phyloP scores from a whole-genome alignment of 2,113 vertebrate species.

The Aplodontia rufa region DNA sequence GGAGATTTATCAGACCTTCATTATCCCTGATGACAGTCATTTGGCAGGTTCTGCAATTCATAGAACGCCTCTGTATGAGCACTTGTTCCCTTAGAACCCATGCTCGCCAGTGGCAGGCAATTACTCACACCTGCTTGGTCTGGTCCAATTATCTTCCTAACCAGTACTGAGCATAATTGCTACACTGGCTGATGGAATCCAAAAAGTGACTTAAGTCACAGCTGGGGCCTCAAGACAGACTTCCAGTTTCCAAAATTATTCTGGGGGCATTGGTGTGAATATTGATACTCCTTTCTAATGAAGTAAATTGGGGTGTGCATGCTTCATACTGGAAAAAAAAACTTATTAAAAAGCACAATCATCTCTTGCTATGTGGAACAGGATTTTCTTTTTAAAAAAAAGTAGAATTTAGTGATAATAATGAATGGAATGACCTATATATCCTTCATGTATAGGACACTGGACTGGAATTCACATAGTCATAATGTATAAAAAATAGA shows the following conservation, averaged over 20 bases:
- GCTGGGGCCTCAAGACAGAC: background rate
- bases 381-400: background rate
- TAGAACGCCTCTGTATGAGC: background rate
- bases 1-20: background rate
- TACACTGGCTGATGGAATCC: background rate
- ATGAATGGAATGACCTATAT: background rate
- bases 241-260: background rate
- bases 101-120: background rate
- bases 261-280: background rate
- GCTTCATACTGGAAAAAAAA: background rate
- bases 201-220: background rate
- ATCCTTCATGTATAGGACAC: background rate
- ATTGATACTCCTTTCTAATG: slow-evolving; percentile 10
- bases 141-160: background rate
- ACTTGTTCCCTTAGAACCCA: background rate
- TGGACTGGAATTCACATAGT: background rate
- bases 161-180: slow-evolving; percentile 12
- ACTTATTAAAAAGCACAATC: background rate
- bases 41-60: background rate
- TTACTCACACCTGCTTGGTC: background rate
- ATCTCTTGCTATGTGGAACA: background rate
- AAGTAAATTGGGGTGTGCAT: background rate
- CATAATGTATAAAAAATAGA: background rate
- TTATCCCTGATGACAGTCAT: background rate
- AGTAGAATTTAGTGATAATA: background rate